Evolutionary conservation across 1,140 invertebrate species (phyloP).

Genomic region (Penaeus indicus): DNA sequence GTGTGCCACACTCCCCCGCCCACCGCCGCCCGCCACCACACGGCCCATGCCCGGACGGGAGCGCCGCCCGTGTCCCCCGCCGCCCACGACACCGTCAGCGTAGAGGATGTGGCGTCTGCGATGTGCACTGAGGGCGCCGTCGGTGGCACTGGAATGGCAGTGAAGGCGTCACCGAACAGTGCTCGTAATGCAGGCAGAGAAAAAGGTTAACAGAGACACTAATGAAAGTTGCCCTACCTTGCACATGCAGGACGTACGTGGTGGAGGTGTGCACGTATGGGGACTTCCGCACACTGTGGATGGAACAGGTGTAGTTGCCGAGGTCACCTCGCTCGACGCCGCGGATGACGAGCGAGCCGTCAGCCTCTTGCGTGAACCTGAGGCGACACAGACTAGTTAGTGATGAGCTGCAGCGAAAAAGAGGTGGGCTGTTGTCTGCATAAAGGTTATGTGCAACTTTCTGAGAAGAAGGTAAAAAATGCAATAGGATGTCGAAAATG

Average conservation of each 20-base stretch:
- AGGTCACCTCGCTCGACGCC: conserved; percentile 69
- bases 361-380: conserved; percentile 66
- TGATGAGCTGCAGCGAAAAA: no score
- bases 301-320: conserved; percentile 71
- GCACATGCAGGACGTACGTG: conserved; percentile 53
- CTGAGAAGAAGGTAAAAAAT: no score
- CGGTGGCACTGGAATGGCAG: conserved; percentile 33
- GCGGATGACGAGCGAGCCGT: conserved; percentile 70
- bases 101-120: conserved; percentile 41
- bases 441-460: no score
- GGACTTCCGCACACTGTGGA: conserved; percentile 67
- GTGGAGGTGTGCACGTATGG: conserved; percentile 52
- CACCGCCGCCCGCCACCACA: conserved; percentile 52
- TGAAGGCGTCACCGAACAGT: not conserved
- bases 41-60: conserved; percentile 51
- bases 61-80: conserved; percentile 55
- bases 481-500: no score
- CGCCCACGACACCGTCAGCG: conserved; percentile 53
- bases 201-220: not conserved
- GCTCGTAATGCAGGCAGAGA: not conserved
- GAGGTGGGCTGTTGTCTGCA: no score
- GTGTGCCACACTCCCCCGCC: conserved; percentile 57
- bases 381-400: no score
- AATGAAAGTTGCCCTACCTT: conserved; percentile 61
- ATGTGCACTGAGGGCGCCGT: conserved; percentile 60